Percentiles rank a stretch among this genome's conserved stretches.
These are phyloP conservation scores for Phataginus tetradactyla DNA, from an alignment of 2,797 vertebrate species.

Conservation along the genomic window DNA sequence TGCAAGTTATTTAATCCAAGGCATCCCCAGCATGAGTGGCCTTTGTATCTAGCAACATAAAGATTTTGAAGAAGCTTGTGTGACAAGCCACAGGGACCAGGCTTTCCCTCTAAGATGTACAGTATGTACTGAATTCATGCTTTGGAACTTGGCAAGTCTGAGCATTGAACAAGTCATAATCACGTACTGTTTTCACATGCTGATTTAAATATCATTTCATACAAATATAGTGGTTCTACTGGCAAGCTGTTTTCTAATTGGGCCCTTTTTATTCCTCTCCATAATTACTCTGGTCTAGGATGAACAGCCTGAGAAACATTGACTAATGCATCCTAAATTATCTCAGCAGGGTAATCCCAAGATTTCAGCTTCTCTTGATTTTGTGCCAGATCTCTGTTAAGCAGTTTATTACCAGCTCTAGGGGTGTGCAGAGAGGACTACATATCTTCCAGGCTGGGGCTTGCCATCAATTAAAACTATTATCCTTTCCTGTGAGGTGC, in stretches of 20 bases:
- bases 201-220: conserved; percentile 57
- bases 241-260: conserved; percentile 67
- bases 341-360: conserved; percentile 59
- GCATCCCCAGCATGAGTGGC: not conserved
- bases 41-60: not conserved
- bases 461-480: conserved; percentile 38
- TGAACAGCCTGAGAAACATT: conserved; percentile 60
- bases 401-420: conserved; percentile 34
- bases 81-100: not conserved
- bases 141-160: conserved; percentile 44
- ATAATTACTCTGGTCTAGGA: conserved; percentile 66
- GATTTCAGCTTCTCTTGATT: conserved; percentile 62
- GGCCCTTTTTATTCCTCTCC: conserved; percentile 51
- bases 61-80: conserved; percentile 13
- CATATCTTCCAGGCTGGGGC: not conserved
- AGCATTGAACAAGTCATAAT: conserved; percentile 45
- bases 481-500: conserved; percentile 37
- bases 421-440: not conserved
- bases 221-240: conserved; percentile 55
- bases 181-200: conserved; percentile 50
- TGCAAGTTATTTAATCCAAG: conserved; percentile 20
- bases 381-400: conserved; percentile 49
- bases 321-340: conserved; percentile 68
- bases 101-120: conserved; percentile 28
- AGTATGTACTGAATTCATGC: conserved; percentile 24